phyloP scores from a whole-genome alignment of 2,797 vertebrate genomes.

The Zalophus californianus region DNA sequence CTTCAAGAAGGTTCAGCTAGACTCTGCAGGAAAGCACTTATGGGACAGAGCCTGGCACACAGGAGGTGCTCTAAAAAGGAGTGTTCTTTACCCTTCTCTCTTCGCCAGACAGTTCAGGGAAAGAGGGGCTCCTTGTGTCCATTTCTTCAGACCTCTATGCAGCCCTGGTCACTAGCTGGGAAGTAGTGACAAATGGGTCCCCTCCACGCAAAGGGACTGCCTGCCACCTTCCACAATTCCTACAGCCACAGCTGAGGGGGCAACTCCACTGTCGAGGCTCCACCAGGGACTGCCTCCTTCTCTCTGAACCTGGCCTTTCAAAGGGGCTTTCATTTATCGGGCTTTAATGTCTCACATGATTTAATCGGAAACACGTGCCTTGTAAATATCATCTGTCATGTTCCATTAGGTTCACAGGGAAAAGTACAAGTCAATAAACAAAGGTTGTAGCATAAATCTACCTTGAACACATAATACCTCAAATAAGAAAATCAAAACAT shows the following conservation, averaged over 20 bases:
- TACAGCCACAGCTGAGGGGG: conserved; percentile 37
- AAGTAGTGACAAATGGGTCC: not conserved
- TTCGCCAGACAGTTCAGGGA: not conserved
- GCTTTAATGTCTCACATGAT: conserved; percentile 91
- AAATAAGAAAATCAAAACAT: conserved; percentile 92
- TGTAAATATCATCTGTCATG: conserved; percentile 92
- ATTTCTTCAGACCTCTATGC: not conserved
- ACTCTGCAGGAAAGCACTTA: not conserved
- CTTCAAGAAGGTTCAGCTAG: not conserved
- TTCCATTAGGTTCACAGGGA: conserved; percentile 90
- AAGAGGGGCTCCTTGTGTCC: not conserved
- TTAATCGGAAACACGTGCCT: conserved; percentile 91
- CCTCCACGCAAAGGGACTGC: not conserved
- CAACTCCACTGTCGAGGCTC: conserved; percentile 76
- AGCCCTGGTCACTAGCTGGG: not conserved
- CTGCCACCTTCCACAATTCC: conserved; percentile 62
- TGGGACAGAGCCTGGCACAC: not conserved
- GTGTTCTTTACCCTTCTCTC: not conserved
- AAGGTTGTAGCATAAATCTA: conserved; percentile 92
- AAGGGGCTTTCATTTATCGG: conserved; percentile 90
- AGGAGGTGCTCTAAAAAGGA: conserved; percentile 4
- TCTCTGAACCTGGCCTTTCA: conserved; percentile 88
- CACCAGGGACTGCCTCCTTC: conserved; percentile 85
- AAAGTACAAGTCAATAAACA: conserved; percentile 92
- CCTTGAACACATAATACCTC: conserved; percentile 92